These are phyloP conservation scores for Eurypyga helias DNA, from an alignment of 2,113 vertebrate species.

Conservation along the genomic window DNA sequence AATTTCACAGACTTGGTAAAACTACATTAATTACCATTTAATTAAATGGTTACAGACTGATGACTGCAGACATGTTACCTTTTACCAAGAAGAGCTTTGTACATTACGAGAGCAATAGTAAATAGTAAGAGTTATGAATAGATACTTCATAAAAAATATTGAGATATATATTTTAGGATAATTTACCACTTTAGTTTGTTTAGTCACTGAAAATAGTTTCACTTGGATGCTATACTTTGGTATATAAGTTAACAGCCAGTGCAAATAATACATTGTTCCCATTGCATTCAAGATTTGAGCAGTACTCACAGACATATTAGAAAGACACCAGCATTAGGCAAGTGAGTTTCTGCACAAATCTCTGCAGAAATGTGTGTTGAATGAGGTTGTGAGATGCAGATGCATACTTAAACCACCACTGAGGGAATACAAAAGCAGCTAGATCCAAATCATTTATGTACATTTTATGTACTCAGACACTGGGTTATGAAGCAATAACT, in stretches of 20 bases:
- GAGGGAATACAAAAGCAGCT: not conserved
- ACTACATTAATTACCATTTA: not conserved
- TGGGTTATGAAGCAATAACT: not conserved
- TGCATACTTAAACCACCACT: not conserved
- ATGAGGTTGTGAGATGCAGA: not conserved
- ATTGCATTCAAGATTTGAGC: not conserved
- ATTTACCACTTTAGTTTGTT: not conserved
- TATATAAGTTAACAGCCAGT: not conserved
- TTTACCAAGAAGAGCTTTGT: not conserved
- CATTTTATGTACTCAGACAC: not conserved
- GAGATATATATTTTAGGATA: not conserved
- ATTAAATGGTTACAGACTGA: not conserved
- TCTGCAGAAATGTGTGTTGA: not conserved
- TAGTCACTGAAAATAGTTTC: not conserved
- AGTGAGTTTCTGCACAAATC: not conserved
- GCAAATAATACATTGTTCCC: not conserved
- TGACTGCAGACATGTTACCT: not conserved
- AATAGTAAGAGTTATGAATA: not conserved
- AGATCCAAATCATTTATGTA: not conserved
- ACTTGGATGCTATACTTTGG: not conserved
- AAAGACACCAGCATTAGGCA: not conserved
- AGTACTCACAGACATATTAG: not conserved
- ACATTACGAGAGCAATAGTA: not conserved
- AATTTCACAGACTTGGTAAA: not conserved
- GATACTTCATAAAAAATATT: not conserved